Conservation (phyloP, 2,113 vertebrate genomes). For the Sinosuthora webbiana region DNA sequence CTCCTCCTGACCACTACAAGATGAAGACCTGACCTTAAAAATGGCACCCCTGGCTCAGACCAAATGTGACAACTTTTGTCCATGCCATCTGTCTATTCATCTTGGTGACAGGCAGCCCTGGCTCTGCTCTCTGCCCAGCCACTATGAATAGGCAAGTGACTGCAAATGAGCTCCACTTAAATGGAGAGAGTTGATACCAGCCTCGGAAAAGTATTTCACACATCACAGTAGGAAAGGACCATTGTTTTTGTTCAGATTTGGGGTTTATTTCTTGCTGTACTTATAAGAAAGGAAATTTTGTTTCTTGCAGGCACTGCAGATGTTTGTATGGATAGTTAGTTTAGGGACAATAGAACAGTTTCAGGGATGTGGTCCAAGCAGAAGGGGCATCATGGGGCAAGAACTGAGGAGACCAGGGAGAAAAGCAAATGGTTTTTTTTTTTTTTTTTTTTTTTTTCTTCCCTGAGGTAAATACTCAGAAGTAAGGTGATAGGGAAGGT, state of each 20-base stretch:
- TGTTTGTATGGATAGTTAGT: background rate
- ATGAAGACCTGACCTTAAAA: conserved; percentile 53
- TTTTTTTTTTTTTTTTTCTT: background rate
- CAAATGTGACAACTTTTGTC: conserved; percentile 38
- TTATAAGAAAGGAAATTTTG: conserved; percentile 15
- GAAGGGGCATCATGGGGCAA: background rate
- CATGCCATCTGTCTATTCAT: conserved; percentile 46
- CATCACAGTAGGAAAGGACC: background rate
- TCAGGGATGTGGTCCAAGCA: background rate
- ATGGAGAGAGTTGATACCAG: background rate
- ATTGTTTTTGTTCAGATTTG: conserved; percentile 4
- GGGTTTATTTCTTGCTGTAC: background rate
- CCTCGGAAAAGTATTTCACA: background rate
- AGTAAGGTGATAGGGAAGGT: background rate
- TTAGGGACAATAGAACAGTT: background rate
- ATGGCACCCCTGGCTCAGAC: conserved; percentile 21
- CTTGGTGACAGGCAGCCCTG: conserved; percentile 6
- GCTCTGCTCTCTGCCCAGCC: background rate
- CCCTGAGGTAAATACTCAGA: background rate
- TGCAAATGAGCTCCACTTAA: conserved; percentile 16
- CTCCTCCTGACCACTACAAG: conserved; percentile 32
- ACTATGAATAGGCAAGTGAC: background rate
- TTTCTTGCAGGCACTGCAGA: background rate
- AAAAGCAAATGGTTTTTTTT: background rate
- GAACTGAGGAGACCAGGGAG: background rate